Base-by-base conservation (phyloP, 1,140 invertebrate genomes). In the Ostrea edulis region DNA sequence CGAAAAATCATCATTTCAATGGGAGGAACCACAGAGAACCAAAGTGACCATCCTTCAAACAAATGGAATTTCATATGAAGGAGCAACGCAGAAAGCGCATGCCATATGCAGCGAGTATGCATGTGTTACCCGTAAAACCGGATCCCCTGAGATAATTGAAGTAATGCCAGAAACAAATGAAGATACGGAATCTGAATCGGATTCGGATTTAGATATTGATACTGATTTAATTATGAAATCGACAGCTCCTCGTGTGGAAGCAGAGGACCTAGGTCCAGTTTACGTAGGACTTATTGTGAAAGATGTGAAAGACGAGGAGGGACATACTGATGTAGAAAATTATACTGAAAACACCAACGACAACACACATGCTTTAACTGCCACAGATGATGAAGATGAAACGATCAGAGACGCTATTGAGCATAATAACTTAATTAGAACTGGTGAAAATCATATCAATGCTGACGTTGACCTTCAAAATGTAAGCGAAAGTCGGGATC, bases 71-170 rank as follows among this genome's bases (percentile, higher is more conserved):
- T 77, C 68, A 9, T 77, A 29, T 25, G 68, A 77, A 29, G 68
- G 68, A 29, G 68, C 68, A 77, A 77, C 68, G 14, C 68, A 77
- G 25, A 77, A 77, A 77, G 68, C 68, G 8, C 29, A 77, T 77
- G 68, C 68, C 14, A 77, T 77, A 29, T 77, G 68, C 25, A 77
- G 25, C 35, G 68, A 77, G 25, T 77, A 77, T 35, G 68, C 68
- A 77, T 77, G 25, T 17, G 68, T 77, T 77, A 25, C 29, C 35
- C 68, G 68, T 29, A 77, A 77, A 25, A 25, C 22, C 9, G 25
- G 68, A 29, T 77, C 22, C 68, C 29, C 68, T 35, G 25, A 35
- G 14, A 35, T 29, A 14, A 77, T 77, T 14, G 68, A 77, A 14
- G 22, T 77, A 9, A 14, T 25, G 12, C 17, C 68, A 14, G 68